Evolutionary conservation across 1,140 invertebrate genomes (phyloP), one percentile per base, ranked within the genome.

Genomic region (Drosophila tani): DNA sequence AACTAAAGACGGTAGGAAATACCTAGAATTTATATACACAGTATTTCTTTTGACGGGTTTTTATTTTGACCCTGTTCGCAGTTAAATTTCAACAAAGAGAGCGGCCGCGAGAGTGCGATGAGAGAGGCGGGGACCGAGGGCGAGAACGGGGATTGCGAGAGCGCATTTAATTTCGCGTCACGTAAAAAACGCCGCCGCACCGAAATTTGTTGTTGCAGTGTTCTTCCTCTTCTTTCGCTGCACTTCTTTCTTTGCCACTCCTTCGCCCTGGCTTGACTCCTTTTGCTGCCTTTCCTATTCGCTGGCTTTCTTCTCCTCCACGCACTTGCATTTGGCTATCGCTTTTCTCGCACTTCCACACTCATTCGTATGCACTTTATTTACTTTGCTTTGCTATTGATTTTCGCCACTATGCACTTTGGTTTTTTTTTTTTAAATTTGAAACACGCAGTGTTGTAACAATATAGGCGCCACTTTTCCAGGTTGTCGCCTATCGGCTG

Each of bases 41-140:
- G 66, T 47, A 79, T 70, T 71, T 70, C 38, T 43, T 45, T 53
- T 35, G 40, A 77, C 60, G 70, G 56, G 70, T 66, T 55, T 88
- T 85, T 90, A 84, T 88, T 84, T 90, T 88, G 85, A 90, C 86
- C 85, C 67, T 88, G 88, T 90, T 90, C 65, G 85, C 78, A 58
- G 74, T 74, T 67, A 45, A 67, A 59, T 71, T 58, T 59, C 21
- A 64, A 77, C 51, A 58, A 38, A 76, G 76, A 71, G 66, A 51
- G 70, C 49, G 38, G 9, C 14, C 32, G 24, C 58, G 12, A 40
- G 53, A 59, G 45, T 21, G 17, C 24, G 19, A 50, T 38, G 46
- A 43, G 69, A 50, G 38, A 50, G 45, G 55, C 51, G 32, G 51
- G 51, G 32, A 55, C 15, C n/a, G n/a, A 24, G 46, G 46, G 40